phyloP scores from a whole-genome alignment of 2,888 invertebrate genomes.

The Willowsia nigromaculata region DNA sequence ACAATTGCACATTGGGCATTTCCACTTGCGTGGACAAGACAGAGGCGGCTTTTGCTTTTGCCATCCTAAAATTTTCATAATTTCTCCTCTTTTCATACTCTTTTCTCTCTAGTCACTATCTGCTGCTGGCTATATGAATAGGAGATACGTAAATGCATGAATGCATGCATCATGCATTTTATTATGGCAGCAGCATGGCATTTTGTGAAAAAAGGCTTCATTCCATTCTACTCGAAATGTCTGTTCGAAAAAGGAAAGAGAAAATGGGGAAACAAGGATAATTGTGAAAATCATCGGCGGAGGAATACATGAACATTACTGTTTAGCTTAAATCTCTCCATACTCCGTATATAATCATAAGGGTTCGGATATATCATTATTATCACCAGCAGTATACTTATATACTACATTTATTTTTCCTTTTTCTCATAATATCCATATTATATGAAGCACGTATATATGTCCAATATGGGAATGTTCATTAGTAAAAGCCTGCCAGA shows the following conservation, averaged over 20 bases:
- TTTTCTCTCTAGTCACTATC: background rate
- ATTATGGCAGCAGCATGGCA: slow-evolving; percentile 28
- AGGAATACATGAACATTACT: slow-evolving; percentile 64
- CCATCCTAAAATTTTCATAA: slow-evolving; percentile 55
- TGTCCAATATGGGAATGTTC: slow-evolving; percentile 37
- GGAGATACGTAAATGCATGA: too few relatives aligned
- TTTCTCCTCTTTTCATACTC: slow-evolving; percentile 21
- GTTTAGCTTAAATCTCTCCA: slow-evolving; percentile 37
- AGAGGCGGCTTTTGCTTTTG: slow-evolving; percentile 50
- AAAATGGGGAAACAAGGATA: slow-evolving; percentile 47
- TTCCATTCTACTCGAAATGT: too few relatives aligned
- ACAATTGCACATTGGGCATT: slow-evolving; percentile 47
- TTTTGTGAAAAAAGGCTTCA: slow-evolving; percentile 7
- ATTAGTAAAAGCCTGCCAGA: slow-evolving; percentile 32
- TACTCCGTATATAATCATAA: background rate
- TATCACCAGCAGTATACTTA: slow-evolving; percentile 23
- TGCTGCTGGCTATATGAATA: slow-evolving; percentile 11
- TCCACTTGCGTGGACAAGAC: slow-evolving; percentile 57
- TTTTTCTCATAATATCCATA: too few relatives aligned
- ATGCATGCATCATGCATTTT: slow-evolving; percentile 48
- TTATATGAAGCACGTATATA: background rate
- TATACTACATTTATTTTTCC: background rate
- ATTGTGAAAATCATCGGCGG: slow-evolving; percentile 69
- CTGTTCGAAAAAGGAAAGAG: slow-evolving; percentile 26
- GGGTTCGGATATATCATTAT: slow-evolving; percentile 28